Evolutionary conservation across 1,140 invertebrate species (phyloP).

Genomic region (Diabrotica virgifera): DNA sequence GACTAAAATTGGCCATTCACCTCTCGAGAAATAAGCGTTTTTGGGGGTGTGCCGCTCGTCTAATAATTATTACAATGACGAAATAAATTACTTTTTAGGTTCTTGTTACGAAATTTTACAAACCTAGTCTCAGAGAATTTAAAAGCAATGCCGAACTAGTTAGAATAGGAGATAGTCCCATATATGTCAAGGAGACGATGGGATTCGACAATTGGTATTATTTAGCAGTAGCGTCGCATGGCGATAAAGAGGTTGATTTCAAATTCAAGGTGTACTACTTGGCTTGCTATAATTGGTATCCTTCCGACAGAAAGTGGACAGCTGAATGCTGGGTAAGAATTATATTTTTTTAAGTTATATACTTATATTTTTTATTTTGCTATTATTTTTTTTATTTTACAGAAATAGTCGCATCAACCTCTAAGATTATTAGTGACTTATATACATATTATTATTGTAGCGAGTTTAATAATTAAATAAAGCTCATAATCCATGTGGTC

Average conservation of each 20-base stretch:
- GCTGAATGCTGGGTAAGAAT: not conserved
- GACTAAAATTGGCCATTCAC: too few species aligned
- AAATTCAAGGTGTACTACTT: conserved; percentile 3
- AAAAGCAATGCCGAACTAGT: not conserved
- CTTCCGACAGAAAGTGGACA: not conserved
- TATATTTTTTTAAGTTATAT: not conserved
- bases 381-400: too few species aligned
- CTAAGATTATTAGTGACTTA: too few species aligned
- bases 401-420: too few species aligned
- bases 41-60: too few species aligned
- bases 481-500: too few species aligned
- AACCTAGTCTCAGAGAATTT: conserved; percentile 22
- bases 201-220: conserved; percentile 26
- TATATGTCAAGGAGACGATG: not conserved
- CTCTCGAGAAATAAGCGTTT: too few species aligned
- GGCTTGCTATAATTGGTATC: not conserved
- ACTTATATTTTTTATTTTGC: too few species aligned
- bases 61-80: too few species aligned
- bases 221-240: conserved; percentile 23
- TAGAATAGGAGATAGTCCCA: not conserved
- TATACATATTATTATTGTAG: too few species aligned
- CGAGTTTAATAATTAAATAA: too few species aligned
- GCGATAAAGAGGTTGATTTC: not conserved
- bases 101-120: conserved; percentile 19
- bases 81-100: conserved; percentile 14